Base-by-base conservation (phyloP, 2,113 vertebrate genomes). In the Brienomyrus brachyistius region DNA sequence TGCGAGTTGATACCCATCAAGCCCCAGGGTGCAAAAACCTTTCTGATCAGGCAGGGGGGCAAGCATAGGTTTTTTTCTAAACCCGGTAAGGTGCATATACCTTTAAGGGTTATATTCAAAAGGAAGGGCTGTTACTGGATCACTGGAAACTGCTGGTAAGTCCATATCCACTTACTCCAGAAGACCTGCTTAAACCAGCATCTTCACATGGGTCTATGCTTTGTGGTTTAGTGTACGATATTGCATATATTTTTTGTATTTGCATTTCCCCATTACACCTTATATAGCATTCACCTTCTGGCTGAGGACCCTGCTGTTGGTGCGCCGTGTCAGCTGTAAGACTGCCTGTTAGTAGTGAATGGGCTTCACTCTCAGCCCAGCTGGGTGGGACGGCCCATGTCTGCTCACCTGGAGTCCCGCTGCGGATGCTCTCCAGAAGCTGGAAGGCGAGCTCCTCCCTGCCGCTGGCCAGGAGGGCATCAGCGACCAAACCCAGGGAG, bases 381-480 rank as follows among this genome's bases (percentile, higher is more conserved):
- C 31, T 35, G 70, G 31, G 15, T 43, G 35, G n/a, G 35, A 17
- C 6, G 19, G 35, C 35, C 74, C 6, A 40, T 8, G 2, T 35
- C 48, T 13, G n/a, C 70, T 89, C 40, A 56, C 31, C 47, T 43
- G 43, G 23, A 31, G 91, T 92, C 2, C 84, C 88, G 59, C 90
- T 91, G 90, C 89, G 87, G 87, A 95, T 83, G 66, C 95, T 91
- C 87, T 95, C 91, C 92, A 96, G 88, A n/a, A 96, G 91, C 19
- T 91, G 92, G 70, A 95, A 90, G 5, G 50, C 91, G 91, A 89
- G 54, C 4, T 94, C 91, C 93, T 92, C 92, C 87, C 92, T 90
- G 90, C 94, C 89, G 2, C 85, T 48, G 90, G 91, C 93, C 66
- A 94, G 91, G 19, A 96, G 92, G 47, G 92, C 84, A 54, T 93